These are phyloP conservation scores for Acrocephalus arundinaceus DNA, from an alignment of 2,113 vertebrate genomes.

Conservation along the genomic window DNA sequence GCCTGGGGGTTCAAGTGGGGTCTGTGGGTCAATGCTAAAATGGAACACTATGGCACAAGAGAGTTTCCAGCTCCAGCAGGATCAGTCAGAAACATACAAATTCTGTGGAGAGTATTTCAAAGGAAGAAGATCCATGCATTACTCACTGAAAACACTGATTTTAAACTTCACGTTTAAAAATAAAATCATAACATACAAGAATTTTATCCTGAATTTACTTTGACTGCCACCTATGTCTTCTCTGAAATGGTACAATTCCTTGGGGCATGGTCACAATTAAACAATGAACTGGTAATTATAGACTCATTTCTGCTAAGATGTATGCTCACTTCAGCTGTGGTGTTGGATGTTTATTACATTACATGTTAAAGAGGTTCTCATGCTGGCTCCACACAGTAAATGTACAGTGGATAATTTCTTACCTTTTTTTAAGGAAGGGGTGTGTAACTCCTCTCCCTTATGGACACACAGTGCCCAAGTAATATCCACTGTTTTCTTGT, in stretches of 20 bases:
- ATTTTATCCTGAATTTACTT: not conserved
- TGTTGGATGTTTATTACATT: not conserved
- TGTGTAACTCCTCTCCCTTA: not conserved
- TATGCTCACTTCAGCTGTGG: not conserved
- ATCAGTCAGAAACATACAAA: not conserved
- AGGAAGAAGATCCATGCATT: not conserved
- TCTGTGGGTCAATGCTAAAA: not conserved
- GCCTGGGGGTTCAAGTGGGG: not conserved
- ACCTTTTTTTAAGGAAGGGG: not conserved
- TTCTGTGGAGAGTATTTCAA: not conserved
- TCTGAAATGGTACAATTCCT: not conserved
- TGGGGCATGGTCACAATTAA: not conserved
- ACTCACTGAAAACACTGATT: not conserved
- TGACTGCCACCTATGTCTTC: not conserved
- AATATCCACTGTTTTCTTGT: not conserved
- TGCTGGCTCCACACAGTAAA: not conserved
- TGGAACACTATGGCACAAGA: not conserved
- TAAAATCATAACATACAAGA: not conserved
- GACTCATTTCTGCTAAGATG: not conserved
- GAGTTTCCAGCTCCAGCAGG: not conserved
- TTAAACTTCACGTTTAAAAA: not conserved
- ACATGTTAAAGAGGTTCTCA: not conserved
- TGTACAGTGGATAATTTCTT: not conserved
- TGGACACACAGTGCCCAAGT: not conserved
- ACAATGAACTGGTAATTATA: not conserved